Percentiles rank a stretch among this genome's conserved stretches.
Evolutionary conservation across 2,797 vertebrate species (phyloP).

Genomic region (Xenentodon cancila): DNA sequence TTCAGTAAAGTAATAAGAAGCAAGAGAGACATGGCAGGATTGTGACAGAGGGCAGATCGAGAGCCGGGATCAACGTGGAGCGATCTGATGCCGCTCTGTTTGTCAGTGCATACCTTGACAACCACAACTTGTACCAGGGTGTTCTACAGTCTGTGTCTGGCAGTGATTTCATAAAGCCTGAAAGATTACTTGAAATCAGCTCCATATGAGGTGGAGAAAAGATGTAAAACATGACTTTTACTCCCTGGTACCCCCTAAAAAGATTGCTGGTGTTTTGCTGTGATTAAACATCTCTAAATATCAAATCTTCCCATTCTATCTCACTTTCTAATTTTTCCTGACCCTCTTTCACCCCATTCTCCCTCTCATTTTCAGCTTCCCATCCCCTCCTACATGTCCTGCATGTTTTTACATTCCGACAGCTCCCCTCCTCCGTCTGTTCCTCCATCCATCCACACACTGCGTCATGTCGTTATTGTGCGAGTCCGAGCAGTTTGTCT

Average conservation of each 20-base stretch:
- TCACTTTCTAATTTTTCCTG: constrained; percentile 10
- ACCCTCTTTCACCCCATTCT: background rate
- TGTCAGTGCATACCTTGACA: constrained; percentile 46
- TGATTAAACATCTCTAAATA: background rate
- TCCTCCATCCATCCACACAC: constrained; percentile 37
- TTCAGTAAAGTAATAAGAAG: constrained; percentile 45
- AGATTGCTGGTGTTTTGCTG: constrained; percentile 16
- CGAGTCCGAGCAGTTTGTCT: constrained; percentile 54
- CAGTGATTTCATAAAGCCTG: constrained; percentile 71
- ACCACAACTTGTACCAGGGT: constrained; percentile 54
- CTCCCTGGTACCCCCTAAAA: background rate
- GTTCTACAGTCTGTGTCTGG: constrained; percentile 65
- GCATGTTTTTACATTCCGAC: constrained; percentile 35
- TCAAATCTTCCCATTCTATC: constrained; percentile 19
- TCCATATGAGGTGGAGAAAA: constrained; percentile 70
- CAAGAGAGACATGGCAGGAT: constrained; percentile 22
- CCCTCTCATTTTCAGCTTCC: background rate
- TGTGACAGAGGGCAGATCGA: constrained; percentile 29
- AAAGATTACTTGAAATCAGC: constrained; percentile 71
- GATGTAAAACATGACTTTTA: constrained; percentile 53
- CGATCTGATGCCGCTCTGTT: constrained; percentile 38
- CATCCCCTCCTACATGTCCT: constrained; percentile 7
- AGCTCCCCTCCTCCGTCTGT: constrained; percentile 25
- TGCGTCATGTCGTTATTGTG: constrained; percentile 56
- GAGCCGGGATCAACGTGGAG: constrained; percentile 4